Conservation (phyloP, 2,113 vertebrate species). For the Chrysemys picta region DNA sequence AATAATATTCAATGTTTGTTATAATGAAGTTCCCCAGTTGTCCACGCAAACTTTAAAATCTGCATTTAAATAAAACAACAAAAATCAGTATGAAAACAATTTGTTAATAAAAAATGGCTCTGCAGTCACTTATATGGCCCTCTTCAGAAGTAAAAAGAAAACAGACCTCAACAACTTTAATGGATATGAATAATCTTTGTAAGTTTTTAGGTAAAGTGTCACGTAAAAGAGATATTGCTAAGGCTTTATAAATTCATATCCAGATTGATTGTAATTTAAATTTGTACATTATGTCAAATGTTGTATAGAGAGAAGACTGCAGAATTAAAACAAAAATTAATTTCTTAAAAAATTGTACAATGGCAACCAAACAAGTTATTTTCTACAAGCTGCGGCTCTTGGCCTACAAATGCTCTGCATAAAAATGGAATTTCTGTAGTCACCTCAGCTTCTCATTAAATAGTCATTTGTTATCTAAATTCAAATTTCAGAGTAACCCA, state of each 20-base stretch:
- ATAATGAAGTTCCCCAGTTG: background rate
- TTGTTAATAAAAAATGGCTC: background rate
- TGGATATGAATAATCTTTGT: background rate
- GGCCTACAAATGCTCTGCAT: background rate
- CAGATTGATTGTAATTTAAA: background rate
- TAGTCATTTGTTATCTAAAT: conserved; percentile 13
- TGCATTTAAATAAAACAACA: background rate
- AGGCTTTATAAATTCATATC: background rate
- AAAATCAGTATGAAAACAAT: background rate
- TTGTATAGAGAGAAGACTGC: background rate
- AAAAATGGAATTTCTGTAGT: background rate
- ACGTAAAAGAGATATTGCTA: background rate
- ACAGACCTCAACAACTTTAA: background rate
- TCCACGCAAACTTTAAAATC: background rate
- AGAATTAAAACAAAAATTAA: background rate
- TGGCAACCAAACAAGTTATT: background rate
- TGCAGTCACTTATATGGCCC: background rate
- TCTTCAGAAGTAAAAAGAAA: background rate
- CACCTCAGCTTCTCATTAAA: background rate
- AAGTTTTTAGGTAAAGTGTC: background rate
- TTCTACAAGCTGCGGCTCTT: background rate
- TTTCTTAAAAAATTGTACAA: background rate
- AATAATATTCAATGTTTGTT: background rate
- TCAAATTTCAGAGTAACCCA: background rate
- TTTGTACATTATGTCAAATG: background rate